Percentiles rank a stretch among this genome's conserved stretches.
phyloP scores from a whole-genome alignment of 2,888 invertebrate genomes.

The Mycalesis mineus region DNA sequence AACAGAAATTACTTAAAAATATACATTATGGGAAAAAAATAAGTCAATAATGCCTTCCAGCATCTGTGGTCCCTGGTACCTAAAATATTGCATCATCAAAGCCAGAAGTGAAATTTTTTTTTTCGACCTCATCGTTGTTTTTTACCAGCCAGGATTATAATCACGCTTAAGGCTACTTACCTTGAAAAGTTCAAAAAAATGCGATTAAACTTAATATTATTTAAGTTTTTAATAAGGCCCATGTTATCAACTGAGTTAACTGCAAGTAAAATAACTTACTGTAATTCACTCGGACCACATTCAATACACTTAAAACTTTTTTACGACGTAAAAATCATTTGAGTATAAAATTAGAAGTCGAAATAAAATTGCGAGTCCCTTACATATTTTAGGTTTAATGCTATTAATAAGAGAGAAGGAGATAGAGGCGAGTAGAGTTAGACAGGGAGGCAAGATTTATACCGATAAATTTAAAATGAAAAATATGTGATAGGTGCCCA shows the following conservation, averaged over 20 bases:
- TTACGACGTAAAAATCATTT: constrained; percentile 8
- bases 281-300: not conserved
- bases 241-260: not conserved
- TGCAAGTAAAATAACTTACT: not conserved
- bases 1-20: no score
- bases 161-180: no score
- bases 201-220: no score
- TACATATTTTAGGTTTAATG: not conserved
- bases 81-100: no score
- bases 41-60: no score
- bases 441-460: constrained; percentile 17
- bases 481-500: constrained; percentile 44
- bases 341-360: constrained; percentile 12
- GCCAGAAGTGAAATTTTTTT: no score
- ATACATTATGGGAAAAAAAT: no score
- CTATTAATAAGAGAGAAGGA: constrained; percentile 14
- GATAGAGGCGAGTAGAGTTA: constrained; percentile 5
- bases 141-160: no score
- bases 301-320: constrained; percentile 1
- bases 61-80: no score
- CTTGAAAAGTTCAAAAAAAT: no score
- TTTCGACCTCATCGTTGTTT: no score
- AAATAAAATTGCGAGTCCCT: constrained; percentile 8
- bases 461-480: constrained; percentile 41
- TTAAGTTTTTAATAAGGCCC: no score